Evolutionary conservation across 2,888 invertebrate species (phyloP).

Genomic region (Leucozona laternaria): DNA sequence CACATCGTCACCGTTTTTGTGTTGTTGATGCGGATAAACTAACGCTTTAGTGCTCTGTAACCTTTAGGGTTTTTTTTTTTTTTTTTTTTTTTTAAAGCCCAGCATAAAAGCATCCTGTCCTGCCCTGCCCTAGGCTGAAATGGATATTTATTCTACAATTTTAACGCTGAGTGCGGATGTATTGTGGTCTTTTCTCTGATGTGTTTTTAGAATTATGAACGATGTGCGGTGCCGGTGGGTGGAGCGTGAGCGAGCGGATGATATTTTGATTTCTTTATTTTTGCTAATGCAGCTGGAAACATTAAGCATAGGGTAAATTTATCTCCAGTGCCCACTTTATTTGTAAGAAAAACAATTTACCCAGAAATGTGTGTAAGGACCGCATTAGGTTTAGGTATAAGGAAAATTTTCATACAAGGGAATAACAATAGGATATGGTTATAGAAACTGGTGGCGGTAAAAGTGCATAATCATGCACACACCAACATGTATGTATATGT

Average conservation of each 20-base stretch:
- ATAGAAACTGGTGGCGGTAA: constrained; percentile 3
- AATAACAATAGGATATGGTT: constrained; percentile 49
- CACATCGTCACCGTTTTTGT: constrained; percentile 33
- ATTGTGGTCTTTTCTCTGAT: constrained; percentile 22
- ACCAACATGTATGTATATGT: not conserved
- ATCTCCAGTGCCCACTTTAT: constrained; percentile 49
- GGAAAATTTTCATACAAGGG: constrained; percentile 43
- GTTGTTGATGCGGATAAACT: constrained; percentile 56
- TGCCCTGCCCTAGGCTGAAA: constrained; percentile 57
- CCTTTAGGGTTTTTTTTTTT: not conserved
- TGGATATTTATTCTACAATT: constrained; percentile 66
- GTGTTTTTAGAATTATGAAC: constrained; percentile 7
- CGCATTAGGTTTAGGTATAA: not conserved
- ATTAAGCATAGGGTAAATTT: constrained; percentile 49
- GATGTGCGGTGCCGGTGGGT: constrained; percentile 3
- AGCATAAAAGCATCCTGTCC: constrained; percentile 38
- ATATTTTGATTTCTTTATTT: constrained; percentile 72
- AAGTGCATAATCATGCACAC: not conserved
- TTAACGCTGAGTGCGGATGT: constrained; percentile 44
- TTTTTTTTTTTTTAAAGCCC: not conserved
- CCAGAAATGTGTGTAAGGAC: constrained; percentile 24
- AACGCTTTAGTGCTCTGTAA: constrained; percentile 43
- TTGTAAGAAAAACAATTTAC: constrained; percentile 62
- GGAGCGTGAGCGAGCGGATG: constrained; percentile 26
- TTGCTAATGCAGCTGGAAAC: constrained; percentile 70